Percentiles rank a stretch among this genome's conserved stretches.
phyloP scores from a whole-genome alignment of 2,797 vertebrate genomes.

The Pangasius krempfi region DNA sequence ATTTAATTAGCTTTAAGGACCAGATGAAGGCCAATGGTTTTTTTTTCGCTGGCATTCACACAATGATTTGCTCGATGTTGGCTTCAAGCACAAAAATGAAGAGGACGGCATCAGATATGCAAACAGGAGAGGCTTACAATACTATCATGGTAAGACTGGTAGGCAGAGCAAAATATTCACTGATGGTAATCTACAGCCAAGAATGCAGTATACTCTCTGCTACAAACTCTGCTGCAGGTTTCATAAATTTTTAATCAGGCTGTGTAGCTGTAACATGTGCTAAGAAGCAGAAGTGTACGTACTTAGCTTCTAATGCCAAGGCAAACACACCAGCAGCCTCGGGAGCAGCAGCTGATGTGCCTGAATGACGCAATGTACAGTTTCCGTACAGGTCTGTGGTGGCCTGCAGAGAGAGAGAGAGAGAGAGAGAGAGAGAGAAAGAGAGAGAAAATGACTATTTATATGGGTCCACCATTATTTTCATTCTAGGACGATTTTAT shows the following conservation, averaged over 20 bases:
- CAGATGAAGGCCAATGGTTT: slow-evolving; percentile 42
- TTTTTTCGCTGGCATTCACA: slow-evolving; percentile 12
- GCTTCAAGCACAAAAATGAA: slow-evolving; percentile 25
- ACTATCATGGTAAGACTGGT: background rate
- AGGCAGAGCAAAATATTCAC: background rate
- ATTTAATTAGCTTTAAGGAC: slow-evolving; percentile 51
- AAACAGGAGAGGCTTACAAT: background rate
- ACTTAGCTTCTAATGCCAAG: slow-evolving; percentile 96
- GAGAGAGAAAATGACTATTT: background rate
- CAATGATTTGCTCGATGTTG: slow-evolving; percentile 36
- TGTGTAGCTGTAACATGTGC: background rate
- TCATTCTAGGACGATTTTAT: background rate
- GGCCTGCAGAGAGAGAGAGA: slow-evolving; percentile 76
- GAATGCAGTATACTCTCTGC: background rate
- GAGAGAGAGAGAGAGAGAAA: slow-evolving; percentile 54
- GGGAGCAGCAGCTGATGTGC: slow-evolving; percentile 96
- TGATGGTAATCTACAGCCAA: slow-evolving; percentile 23
- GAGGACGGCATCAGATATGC: background rate
- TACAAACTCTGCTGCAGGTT: slow-evolving; percentile 21
- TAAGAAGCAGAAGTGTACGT: slow-evolving; percentile 68
- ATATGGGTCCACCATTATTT: background rate
- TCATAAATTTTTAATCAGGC: slow-evolving; percentile 40
- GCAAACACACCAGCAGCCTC: slow-evolving; percentile 98
- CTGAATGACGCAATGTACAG: slow-evolving; percentile 96
- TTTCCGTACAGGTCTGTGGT: slow-evolving; percentile 99